Percentiles rank a stretch among this genome's conserved stretches.
Evolutionary conservation across 2,888 invertebrate genomes (phyloP).

Genomic region (Nasonia oneida): DNA sequence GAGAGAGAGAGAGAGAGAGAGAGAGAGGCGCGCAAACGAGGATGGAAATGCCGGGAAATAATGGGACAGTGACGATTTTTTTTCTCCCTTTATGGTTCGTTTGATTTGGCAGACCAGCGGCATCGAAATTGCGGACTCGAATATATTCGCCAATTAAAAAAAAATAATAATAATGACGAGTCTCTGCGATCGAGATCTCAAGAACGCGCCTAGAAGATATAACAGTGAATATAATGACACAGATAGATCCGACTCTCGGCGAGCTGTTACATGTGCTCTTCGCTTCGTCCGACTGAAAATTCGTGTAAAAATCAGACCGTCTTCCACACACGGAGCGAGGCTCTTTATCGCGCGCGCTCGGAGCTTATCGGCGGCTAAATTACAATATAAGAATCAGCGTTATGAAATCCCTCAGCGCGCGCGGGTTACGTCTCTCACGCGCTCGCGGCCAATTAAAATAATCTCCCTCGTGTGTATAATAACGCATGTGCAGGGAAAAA

Average conservation of each 20-base stretch:
- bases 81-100: neutral
- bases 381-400: constrained; percentile 40
- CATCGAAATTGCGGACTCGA: too few relatives aligned
- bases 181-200: too few relatives aligned
- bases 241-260: neutral
- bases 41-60: neutral
- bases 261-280: too few relatives aligned
- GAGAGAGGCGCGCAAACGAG: neutral
- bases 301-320: neutral
- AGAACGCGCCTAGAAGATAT: neutral
- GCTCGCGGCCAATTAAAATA: constrained; percentile 47
- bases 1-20: neutral
- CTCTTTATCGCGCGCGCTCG: neutral
- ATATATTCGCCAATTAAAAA: too few relatives aligned
- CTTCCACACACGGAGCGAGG: neutral
- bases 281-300: neutral
- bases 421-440: neutral
- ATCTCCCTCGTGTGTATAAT: constrained; percentile 13
- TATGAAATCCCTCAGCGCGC: constrained; percentile 30
- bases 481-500: neutral
- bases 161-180: too few relatives aligned
- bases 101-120: neutral
- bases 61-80: neutral
- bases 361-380: constrained; percentile 41
- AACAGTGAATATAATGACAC: constrained; percentile 3